Conservation (phyloP, 1,140 invertebrate genomes). For the Drosophila pallidifrons region DNA sequence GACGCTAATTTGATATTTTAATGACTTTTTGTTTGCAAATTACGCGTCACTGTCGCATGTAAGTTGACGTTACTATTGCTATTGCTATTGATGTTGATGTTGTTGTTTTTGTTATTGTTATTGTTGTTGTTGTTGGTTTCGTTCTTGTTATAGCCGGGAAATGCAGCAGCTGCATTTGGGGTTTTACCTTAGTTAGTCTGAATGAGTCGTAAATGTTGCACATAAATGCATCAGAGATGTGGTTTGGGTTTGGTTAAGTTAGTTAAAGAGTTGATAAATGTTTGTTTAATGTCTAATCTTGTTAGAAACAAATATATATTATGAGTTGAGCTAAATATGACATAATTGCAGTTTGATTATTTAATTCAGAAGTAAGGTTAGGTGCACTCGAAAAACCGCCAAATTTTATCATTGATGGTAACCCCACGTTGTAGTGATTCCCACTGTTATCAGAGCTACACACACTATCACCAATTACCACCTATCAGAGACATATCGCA, state of each 20-base stretch:
- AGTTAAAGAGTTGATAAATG: neutral
- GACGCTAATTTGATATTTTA: conserved; percentile 82
- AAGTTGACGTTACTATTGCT: conserved; percentile 19
- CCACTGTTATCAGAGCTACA: conserved; percentile 2
- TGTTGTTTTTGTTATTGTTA: conserved; percentile 4
- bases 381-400: neutral
- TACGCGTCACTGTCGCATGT: conserved; percentile 42
- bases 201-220: conserved; percentile 49
- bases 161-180: conserved; percentile 29
- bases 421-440: neutral
- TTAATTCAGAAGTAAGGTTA: neutral
- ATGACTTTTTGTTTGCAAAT: conserved; percentile 81
- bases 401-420: neutral
- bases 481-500: neutral
- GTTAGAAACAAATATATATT: neutral
- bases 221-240: neutral
- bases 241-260: neutral
- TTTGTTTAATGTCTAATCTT: neutral
- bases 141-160: conserved; percentile 7
- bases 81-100: conserved; percentile 1
- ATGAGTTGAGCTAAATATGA: neutral
- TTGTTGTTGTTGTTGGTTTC: neutral
- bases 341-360: neutral
- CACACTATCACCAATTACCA: conserved; percentile 2
- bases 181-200: neutral